phyloP scores from a whole-genome alignment of 1,140 invertebrate species.

The Periplaneta americana region DNA sequence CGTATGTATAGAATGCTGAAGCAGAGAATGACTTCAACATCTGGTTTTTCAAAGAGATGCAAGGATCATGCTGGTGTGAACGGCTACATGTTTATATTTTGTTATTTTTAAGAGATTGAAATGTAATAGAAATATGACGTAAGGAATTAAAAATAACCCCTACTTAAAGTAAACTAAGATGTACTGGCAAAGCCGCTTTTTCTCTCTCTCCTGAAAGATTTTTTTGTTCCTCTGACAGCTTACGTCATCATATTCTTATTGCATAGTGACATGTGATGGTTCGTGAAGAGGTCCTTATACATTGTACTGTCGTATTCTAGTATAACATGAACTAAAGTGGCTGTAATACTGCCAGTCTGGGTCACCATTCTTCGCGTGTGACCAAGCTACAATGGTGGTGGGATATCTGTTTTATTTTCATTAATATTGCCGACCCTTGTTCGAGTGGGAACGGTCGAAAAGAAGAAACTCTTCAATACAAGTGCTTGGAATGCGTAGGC shows the following conservation, averaged over 20 bases:
- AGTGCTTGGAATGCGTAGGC: too few species aligned
- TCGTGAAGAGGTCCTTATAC: background rate
- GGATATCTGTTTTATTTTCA: background rate
- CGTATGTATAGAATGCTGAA: too few species aligned
- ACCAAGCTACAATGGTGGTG: too few species aligned
- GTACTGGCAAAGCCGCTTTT: background rate
- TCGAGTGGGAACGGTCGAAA: too few species aligned
- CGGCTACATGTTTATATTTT: background rate
- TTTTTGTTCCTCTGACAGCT: background rate
- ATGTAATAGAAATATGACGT: background rate
- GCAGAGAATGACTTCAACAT: too few species aligned
- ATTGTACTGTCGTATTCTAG: background rate
- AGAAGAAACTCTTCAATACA: too few species aligned
- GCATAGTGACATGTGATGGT: background rate
- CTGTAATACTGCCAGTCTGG: background rate
- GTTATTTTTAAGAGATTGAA: background rate
- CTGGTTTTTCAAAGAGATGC: background rate
- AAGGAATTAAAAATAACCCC: background rate
- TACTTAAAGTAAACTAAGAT: background rate
- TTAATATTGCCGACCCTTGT: background rate
- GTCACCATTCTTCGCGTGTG: background rate
- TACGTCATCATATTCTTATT: background rate
- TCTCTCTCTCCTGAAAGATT: background rate
- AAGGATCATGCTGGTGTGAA: background rate
- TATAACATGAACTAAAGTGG: background rate